Conservation (phyloP, 2,113 vertebrate genomes). For the Halcyon senegalensis region DNA sequence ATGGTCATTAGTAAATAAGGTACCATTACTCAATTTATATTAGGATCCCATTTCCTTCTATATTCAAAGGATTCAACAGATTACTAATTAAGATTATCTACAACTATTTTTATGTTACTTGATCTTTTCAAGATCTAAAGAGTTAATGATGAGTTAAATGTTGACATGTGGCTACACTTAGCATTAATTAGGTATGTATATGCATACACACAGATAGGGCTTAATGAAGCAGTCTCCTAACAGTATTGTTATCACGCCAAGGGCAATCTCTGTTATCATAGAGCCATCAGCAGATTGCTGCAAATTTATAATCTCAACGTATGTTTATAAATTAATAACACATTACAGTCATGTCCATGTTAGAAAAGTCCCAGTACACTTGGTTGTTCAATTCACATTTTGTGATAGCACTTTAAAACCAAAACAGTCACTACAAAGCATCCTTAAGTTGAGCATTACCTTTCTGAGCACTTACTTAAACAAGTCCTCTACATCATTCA, state of each 20-base stretch:
- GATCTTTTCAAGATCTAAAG: background rate
- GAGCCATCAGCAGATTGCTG: background rate
- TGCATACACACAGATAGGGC: background rate
- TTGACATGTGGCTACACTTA: background rate
- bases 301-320: background rate
- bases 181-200: background rate
- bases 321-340: background rate
- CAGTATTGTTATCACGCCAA: background rate
- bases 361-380: background rate
- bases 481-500: fast-evolving
- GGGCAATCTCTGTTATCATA: background rate
- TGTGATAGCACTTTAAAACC: background rate
- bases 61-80: background rate
- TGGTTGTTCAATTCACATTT: background rate
- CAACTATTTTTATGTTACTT: background rate
- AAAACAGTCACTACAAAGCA: background rate
- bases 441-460: background rate
- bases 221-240: background rate
- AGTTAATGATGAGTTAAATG: background rate
- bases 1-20: background rate
- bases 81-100: background rate
- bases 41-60: background rate
- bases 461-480: background rate
- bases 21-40: background rate
- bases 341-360: no score